These are phyloP conservation scores for Calyptommatus sinebrachiatus DNA, from an alignment of 2,113 vertebrate genomes.

Conservation along the genomic window DNA sequence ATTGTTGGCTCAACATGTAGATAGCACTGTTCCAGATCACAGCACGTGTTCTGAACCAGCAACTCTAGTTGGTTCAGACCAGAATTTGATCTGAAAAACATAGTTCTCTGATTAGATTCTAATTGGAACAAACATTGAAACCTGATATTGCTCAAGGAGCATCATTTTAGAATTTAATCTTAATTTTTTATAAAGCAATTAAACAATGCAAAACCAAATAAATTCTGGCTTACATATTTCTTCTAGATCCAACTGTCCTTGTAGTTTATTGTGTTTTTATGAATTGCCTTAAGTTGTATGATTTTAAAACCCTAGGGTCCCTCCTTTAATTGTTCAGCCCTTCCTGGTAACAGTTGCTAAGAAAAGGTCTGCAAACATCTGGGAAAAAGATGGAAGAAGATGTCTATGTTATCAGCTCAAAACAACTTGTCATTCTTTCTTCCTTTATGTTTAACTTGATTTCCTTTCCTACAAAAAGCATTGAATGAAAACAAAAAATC, in stretches of 20 bases:
- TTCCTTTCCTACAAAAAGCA: neutral
- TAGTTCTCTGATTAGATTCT: constrained; percentile 7
- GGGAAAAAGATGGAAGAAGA: neutral
- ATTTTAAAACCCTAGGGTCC: neutral
- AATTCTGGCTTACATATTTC: neutral
- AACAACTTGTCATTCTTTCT: neutral
- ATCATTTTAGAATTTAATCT: neutral
- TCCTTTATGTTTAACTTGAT: neutral
- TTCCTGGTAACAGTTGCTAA: neutral
- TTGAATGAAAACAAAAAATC: neutral
- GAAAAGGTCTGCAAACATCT: neutral
- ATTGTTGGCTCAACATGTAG: neutral
- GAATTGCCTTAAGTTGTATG: constrained; percentile 1
- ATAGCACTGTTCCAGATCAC: neutral
- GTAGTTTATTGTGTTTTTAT: neutral
- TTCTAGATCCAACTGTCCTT: neutral
- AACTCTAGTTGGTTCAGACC: too few species aligned
- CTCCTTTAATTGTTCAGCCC: neutral
- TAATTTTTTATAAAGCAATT: neutral
- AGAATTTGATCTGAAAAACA: constrained; percentile 2
- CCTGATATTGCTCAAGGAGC: constrained; percentile 6
- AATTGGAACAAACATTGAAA: constrained; percentile 38
- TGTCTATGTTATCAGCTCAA: neutral
- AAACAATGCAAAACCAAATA: neutral
- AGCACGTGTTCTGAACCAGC: too few species aligned